Evolutionary conservation across 2,113 vertebrate genomes (phyloP).

Genomic region (Tinamus guttatus): DNA sequence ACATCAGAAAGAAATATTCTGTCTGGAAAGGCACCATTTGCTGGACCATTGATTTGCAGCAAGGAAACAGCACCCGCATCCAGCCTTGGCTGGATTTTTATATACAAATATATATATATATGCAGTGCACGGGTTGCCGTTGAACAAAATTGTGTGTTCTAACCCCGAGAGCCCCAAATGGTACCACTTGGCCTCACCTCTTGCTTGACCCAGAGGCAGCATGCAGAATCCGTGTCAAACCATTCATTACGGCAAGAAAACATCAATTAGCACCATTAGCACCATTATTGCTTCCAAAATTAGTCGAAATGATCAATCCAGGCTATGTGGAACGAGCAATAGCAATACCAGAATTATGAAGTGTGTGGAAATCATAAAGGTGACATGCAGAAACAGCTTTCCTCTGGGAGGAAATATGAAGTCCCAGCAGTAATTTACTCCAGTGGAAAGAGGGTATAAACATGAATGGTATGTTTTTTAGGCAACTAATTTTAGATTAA

Average conservation of each 20-base stretch:
- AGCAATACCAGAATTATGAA: neutral
- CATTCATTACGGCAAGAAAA: neutral
- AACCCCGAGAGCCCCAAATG: neutral
- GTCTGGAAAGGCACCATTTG: neutral
- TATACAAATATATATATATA: too few species aligned
- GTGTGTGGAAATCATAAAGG: neutral
- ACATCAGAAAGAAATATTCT: neutral
- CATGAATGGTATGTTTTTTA: neutral
- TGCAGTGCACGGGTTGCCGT: fast-evolving
- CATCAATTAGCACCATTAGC: neutral
- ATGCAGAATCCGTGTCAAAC: neutral
- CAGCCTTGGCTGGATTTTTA: neutral
- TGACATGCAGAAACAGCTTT: neutral
- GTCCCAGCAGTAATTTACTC: neutral
- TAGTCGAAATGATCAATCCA: constrained; percentile 32
- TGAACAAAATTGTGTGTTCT: fast-evolving
- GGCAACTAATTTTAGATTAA: neutral
- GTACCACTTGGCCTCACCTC: neutral
- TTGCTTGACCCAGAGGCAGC: neutral
- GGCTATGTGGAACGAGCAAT: neutral
- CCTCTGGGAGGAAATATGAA: neutral
- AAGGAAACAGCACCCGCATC: neutral
- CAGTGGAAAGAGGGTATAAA: neutral
- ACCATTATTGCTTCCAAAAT: constrained; percentile 36
- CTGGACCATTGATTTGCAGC: neutral